Evolutionary conservation across 2,888 invertebrate species (phyloP).

Genomic region (Xylota segnis): DNA sequence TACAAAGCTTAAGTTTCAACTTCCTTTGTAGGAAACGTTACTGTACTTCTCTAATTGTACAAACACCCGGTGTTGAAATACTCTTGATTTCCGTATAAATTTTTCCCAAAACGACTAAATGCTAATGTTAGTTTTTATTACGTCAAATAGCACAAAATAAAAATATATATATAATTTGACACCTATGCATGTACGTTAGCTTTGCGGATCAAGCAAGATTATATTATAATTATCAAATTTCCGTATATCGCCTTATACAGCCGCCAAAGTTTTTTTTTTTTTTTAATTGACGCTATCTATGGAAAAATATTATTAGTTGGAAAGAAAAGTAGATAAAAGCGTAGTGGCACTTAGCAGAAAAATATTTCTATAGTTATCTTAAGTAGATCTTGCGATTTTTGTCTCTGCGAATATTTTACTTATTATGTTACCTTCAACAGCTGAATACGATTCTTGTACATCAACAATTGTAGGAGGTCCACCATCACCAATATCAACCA

Average conservation of each 20-base stretch:
- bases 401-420: conserved; percentile 11
- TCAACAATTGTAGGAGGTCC: conserved; percentile 96
- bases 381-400: conserved; percentile 13
- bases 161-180: neutral
- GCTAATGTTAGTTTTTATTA: neutral
- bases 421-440: conserved; percentile 93
- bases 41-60: too few relatives aligned
- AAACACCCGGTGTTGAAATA: neutral
- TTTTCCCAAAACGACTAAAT: neutral
- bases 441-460: conserved; percentile 97
- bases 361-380: conserved; percentile 9
- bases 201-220: neutral
- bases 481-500: conserved; percentile 91
- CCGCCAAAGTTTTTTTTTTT: neutral
- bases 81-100: neutral
- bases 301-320: conserved; percentile 6
- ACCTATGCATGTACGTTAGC: neutral
- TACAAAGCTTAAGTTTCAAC: too few relatives aligned
- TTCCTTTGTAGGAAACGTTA: too few relatives aligned
- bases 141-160: neutral
- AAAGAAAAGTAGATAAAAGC: conserved; percentile 26
- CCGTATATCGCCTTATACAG: neutral
- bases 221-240: neutral
- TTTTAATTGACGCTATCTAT: neutral
- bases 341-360: conserved; percentile 30